Percentiles rank a stretch among this genome's conserved stretches.
Conservation (phyloP, 2,888 invertebrate species). For the Xestia xanthographa region DNA sequence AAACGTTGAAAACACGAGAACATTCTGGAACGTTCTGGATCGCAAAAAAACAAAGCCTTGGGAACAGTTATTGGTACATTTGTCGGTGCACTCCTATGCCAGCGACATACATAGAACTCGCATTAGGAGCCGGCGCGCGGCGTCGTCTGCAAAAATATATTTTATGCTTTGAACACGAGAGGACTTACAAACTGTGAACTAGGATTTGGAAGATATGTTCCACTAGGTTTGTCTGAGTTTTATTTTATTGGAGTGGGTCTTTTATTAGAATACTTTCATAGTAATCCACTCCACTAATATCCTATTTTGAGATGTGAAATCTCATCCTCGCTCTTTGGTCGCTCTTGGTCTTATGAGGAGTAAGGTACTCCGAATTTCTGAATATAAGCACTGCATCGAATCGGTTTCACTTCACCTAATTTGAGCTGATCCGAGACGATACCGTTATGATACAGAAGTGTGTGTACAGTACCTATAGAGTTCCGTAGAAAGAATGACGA, state of each 20-base stretch:
- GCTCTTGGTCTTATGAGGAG: neutral
- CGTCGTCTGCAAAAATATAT: conserved; percentile 55
- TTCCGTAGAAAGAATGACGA: neutral
- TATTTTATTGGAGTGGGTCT: conserved; percentile 17
- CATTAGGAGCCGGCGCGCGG: conserved; percentile 66
- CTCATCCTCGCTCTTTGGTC: neutral
- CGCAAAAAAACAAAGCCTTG: conserved; percentile 49
- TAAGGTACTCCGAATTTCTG: neutral
- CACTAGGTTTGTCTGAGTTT: conserved; percentile 8
- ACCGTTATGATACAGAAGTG: neutral
- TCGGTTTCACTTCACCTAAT: neutral
- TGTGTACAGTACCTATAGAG: neutral
- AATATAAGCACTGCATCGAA: neutral
- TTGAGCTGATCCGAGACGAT: neutral
- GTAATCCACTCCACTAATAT: neutral
- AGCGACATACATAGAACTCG: conserved; percentile 74
- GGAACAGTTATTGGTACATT: conserved; percentile 61
- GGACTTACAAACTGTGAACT: conserved; percentile 36
- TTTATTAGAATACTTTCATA: neutral
- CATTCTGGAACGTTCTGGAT: neutral
- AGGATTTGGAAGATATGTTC: conserved; percentile 43
- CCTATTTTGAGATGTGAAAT: too few relatives aligned
- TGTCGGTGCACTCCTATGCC: conserved; percentile 58
- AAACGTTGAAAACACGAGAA: conserved; percentile 3
- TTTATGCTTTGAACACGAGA: conserved; percentile 56